Evolutionary conservation across 2,797 vertebrate species (phyloP).

Genomic region (Acrocephalus scirpaceus): DNA sequence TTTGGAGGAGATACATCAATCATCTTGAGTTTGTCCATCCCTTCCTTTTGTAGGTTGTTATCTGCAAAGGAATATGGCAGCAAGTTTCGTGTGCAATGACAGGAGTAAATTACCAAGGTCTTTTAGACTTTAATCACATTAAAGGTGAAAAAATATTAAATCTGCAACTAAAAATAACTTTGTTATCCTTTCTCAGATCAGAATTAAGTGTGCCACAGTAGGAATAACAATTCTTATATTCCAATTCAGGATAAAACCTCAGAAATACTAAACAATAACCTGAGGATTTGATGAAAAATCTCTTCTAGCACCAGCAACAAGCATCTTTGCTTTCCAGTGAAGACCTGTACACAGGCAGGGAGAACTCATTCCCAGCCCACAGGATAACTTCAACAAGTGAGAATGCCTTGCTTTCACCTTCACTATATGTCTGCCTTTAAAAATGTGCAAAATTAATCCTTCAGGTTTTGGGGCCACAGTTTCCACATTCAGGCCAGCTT

Average conservation of each 20-base stretch:
- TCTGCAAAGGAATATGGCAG: background rate
- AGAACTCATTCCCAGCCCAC: background rate
- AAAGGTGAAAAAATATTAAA: conserved; percentile 31
- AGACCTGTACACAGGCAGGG: background rate
- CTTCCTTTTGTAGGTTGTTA: background rate
- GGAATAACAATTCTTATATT: background rate
- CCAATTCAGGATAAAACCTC: background rate
- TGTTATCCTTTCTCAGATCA: background rate
- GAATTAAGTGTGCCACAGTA: background rate
- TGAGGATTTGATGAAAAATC: background rate
- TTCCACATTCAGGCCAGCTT: background rate
- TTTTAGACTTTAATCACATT: conserved; percentile 1
- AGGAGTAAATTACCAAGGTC: background rate
- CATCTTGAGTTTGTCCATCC: background rate
- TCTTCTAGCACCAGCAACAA: background rate
- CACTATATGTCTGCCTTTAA: background rate
- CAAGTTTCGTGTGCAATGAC: background rate
- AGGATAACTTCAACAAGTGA: background rate
- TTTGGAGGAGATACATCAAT: background rate
- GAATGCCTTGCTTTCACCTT: background rate
- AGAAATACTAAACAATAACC: background rate
- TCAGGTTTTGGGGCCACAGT: background rate
- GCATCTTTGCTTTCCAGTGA: background rate
- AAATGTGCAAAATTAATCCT: background rate
- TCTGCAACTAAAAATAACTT: background rate